Evolutionary conservation across 2,888 invertebrate species (phyloP), one percentile per base, ranked within the genome.

Genomic region (Linyphia triangularis): DNA sequence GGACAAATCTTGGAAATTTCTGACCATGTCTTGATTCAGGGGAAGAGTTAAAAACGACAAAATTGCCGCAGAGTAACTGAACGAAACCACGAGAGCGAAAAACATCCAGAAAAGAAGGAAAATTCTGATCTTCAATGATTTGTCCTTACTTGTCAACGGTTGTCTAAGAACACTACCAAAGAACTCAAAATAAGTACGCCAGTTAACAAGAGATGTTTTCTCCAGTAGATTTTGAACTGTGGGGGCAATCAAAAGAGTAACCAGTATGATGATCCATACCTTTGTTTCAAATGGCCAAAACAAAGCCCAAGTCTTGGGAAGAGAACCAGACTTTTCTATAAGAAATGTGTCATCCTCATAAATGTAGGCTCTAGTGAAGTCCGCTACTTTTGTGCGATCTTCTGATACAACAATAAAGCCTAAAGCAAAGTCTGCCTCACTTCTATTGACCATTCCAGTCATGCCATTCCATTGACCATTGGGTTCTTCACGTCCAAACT

Each of bases 391-490:
- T 1, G 13, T 43, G 16, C 78, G 24, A 13, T n/a, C 30, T 19
- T n/a, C 40, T 13, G 65, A 67, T 7, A 78, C 10, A 9, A 51
- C 65, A 26, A 78, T n/a, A 19, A 40, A 40, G 16, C 67, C 63
- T 6, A 81, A 7, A 1, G 33, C 69, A 19, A 81, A 26, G 37
- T 81, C 81, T 4, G 43, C 70, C 26, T 81, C 61, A 4, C 59
- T 40, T 57, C 59, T 51, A 0, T 59, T 19, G 7, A 57, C 5
- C 70, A 81, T 70, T 10, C 81, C 81, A 13, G 70, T 26, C 19
- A 81, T 81, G 2, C 81, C 81, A 24, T 69, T 59, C 70, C 70
- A 81, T 19, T 16, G 24, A 3, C 81, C 81, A 70, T 81, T 37
- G 57, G 69, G 69, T 13, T 7, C 5, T 59, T 70, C 59, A 10